Base-by-base conservation (phyloP, 2,888 invertebrate genomes). In the Agriopis aurantiaria region DNA sequence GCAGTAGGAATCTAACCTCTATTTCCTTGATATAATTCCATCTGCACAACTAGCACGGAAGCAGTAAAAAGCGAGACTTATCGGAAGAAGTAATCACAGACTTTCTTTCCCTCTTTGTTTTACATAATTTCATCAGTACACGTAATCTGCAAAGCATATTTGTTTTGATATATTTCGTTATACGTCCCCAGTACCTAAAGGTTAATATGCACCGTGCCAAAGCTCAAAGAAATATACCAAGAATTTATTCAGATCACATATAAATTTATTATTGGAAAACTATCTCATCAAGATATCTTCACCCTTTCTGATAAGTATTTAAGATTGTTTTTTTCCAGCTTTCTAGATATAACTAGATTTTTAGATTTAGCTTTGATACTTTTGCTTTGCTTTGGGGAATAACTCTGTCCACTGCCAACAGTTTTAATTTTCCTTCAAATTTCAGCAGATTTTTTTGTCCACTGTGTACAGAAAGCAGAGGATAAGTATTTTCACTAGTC, bases 91-190 rank as follows among this genome's bases (percentile, higher is more conserved):
- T 49, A 67, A 67, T 61, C 56, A 57, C 43, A 57, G 33, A 51
- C 23, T 49, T 48, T 33, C 49, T 14, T 17, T 59, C 11, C 55
- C 14, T 55, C 17, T 33, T 58, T 58, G 60, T 14, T 68, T 63
- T 58, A 63, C 68, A 68, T 68, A 63, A 63, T 51, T 68, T 58
- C 58, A 68, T 53, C 59, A 60, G 69, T 60, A 63, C 48, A 49
- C 63, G 60, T 65, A 69, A 65, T 65, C 56, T 65, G n/a, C 43
- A 40, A 45, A 57, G 57, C 60, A 65, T 69, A 69, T 69, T 69
- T 69, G 69, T 69, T 75, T 71, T 69, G 74, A 76, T 73, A 69
- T 69, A 74, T 74, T 72, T 68, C 66, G 62, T 63, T 69, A 69
- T 62, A 65, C 70, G 68, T 33, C 67, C 75, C 68, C 68, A n/a